Percentiles rank a stretch among this genome's conserved stretches.
Evolutionary conservation across 2,888 invertebrate species (phyloP).

Genomic region (Drosophila limbata): DNA sequence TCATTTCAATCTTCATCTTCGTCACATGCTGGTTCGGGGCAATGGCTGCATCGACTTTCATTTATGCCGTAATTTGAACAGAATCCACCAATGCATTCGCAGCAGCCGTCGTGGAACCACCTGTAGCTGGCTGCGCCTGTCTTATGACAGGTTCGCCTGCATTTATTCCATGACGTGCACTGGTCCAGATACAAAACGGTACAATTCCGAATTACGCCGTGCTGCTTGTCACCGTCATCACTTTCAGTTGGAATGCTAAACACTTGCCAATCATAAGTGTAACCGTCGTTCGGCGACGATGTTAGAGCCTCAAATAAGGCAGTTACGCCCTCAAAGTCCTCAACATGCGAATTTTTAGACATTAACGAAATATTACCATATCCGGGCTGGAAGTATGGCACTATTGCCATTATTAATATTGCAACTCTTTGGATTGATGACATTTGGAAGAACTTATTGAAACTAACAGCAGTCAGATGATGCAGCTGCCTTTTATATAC

Average conservation of each 20-base stretch:
- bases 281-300: conserved; percentile 90
- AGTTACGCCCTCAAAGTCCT: conserved; percentile 92
- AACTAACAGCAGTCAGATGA: conserved; percentile 13
- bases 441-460: conserved; percentile 39
- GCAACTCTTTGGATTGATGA: conserved; percentile 22
- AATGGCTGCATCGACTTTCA: conserved; percentile 90
- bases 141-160: conserved; percentile 90
- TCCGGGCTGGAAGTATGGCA: conserved; percentile 15
- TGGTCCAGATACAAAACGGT: conserved; percentile 96
- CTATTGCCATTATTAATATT: conserved; percentile 18
- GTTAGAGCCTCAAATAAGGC: conserved; percentile 92
- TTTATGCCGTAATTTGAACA: conserved; percentile 90
- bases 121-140: conserved; percentile 81
- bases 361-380: conserved; percentile 77
- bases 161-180: conserved; percentile 95
- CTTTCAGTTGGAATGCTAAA: conserved; percentile 91
- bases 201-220: conserved; percentile 90
- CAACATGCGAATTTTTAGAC: conserved; percentile 93
- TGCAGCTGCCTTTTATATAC: background rate
- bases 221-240: conserved; percentile 85
- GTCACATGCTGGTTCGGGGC: conserved; percentile 88
- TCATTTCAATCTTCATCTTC: conserved; percentile 75
- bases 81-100: conserved; percentile 22
- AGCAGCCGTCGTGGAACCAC: conserved; percentile 88
- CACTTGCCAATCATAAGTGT: conserved; percentile 91